Evolutionary conservation across 2,113 vertebrate genomes (phyloP), one percentile per base, ranked within the genome.

Genomic region (Uria lomvia): DNA sequence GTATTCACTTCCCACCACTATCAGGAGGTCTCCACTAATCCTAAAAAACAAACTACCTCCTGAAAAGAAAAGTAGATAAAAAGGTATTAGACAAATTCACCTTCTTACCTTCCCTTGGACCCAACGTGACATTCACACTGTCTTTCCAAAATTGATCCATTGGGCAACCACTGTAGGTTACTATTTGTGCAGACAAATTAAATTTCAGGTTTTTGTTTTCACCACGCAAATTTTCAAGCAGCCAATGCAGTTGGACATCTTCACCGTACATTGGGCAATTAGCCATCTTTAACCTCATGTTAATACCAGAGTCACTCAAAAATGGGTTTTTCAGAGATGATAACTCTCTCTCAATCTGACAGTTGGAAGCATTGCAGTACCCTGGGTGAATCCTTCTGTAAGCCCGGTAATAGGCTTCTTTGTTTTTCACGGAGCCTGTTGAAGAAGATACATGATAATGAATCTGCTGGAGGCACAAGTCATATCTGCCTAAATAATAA

Each of bases 91-190:
- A 76, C 8, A 78, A 84, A 65, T 81, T 58, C 30, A 78, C 6
- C 5, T 49, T 62, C 96, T 96, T 97, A 97, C 97, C 97, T 97
- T 97, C 97, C 27, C 96, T 93, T 62, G 96, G 94, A 56, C 94
- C 90, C 49, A 97, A 24, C 0, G 79, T 94, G 83, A 97, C 34
- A 36, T 43, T 88, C 76, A 97, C 88, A 42, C 43, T 36, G n/a
- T 97, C 96, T 79, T 97, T 97, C 97, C 97, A 97, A 88, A 97
- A 94, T 0, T 96, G 97, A 75, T 98, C 96, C 94, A 97, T 83
- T 56, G 95, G 86, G 34, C 70, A 95, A 38, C 97, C 97, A 36
- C 94, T 95, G 55, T 96, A 96, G 45, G 94, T 96, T 89, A 97
- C 75, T 86, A 95, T 95, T 66, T 97, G 96, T 32, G 96, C 96